These are phyloP conservation scores for Diaperis boleti DNA, from an alignment of 2,888 invertebrate species.

Conservation along the genomic window DNA sequence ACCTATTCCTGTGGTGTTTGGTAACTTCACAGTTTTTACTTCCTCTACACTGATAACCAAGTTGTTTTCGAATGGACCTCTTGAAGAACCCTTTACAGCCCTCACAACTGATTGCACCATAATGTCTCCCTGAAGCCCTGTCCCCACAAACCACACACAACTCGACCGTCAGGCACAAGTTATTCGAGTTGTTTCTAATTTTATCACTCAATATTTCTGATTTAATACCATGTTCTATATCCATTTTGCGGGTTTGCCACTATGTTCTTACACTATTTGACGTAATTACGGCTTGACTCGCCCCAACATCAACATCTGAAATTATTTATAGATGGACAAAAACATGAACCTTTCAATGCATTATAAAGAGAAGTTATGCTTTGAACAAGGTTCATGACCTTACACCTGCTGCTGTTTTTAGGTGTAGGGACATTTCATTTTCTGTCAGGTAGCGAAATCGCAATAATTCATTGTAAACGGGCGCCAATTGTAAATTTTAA, in stretches of 20 bases:
- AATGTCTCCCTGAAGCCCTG: constrained; percentile 94
- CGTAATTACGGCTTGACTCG: constrained; percentile 20
- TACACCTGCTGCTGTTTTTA: constrained; percentile 58
- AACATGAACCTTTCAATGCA: constrained; percentile 58
- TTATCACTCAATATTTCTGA: constrained; percentile 58
- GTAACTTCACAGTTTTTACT: constrained; percentile 98
- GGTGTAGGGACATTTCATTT: constrained; percentile 36
- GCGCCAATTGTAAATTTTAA: constrained; percentile 25
- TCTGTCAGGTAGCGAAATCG: constrained; percentile 19
- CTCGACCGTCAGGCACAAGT: constrained; percentile 78
- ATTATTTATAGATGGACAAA: constrained; percentile 19
- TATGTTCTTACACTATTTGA: constrained; percentile 14
- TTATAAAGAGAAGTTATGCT: constrained; percentile 57
- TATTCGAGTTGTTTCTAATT: constrained; percentile 55
- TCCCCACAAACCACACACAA: constrained; percentile 97
- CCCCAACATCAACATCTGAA: not conserved
- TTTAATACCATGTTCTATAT: constrained; percentile 63
- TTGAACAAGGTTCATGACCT: constrained; percentile 65
- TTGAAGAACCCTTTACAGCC: constrained; percentile 99
- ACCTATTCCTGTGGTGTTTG: constrained; percentile 97
- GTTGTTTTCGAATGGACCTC: constrained; percentile 94
- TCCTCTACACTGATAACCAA: constrained; percentile 97
- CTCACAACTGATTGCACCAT: constrained; percentile 93
- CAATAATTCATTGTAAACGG: not conserved
- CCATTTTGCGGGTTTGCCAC: constrained; percentile 45